Percentiles rank a stretch among this genome's conserved stretches.
phyloP scores from a whole-genome alignment of 2,888 invertebrate genomes.

The Lasius fuliginosus region DNA sequence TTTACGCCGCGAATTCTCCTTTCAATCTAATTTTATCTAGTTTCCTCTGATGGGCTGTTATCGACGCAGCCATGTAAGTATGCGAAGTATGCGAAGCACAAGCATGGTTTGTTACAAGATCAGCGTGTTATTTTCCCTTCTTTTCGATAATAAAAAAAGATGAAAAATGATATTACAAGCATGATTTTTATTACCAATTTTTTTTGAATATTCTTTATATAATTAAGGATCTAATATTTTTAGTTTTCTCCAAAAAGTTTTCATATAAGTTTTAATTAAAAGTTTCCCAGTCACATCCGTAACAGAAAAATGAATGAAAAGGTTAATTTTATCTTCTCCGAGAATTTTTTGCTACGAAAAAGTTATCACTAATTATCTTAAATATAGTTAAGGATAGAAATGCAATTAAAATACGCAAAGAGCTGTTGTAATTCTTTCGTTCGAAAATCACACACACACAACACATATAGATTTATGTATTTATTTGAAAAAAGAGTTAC shows the following conservation, averaged over 20 bases:
- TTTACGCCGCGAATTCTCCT: constrained; percentile 2
- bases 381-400: background rate
- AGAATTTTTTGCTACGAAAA: background rate
- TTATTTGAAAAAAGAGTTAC: constrained; percentile 4
- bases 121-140: background rate
- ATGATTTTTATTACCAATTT: background rate
- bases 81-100: background rate
- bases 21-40: constrained; percentile 2
- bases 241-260: background rate
- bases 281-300: constrained; percentile 7
- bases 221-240: constrained; percentile 33
- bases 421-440: background rate
- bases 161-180: background rate
- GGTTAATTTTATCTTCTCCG: constrained; percentile 25
- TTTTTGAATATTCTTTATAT: background rate
- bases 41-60: background rate
- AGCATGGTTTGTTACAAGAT: background rate
- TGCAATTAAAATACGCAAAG: background rate
- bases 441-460: background rate
- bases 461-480: background rate
- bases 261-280: constrained; percentile 33
- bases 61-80: background rate
- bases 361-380: constrained; percentile 9
- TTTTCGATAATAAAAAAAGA: background rate
- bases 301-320: constrained; percentile 27